Evolutionary conservation across 2,797 vertebrate species (phyloP), one percentile per base, ranked within the genome.

Genomic region (Liparis tanakae): DNA sequence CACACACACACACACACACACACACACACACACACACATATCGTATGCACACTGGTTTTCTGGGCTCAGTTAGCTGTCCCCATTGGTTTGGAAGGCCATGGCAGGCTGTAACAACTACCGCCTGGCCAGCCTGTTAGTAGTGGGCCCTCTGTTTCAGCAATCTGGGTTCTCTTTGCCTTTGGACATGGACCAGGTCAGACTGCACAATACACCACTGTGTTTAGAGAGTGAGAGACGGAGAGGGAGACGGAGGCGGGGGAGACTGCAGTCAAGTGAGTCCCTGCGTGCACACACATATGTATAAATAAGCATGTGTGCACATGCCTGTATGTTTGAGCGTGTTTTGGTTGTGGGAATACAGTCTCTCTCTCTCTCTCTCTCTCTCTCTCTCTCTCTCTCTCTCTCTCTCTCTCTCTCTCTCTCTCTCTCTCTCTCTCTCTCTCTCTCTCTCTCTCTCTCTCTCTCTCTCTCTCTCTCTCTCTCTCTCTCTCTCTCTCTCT

Each of bases 171-270:
- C 88, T 92, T 90, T 89, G 90, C 85, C 78, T 85, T 89, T 93
- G 91, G 92, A 91, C 63, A 43, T 64, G 70, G 81, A 90, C 90
- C 92, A 93, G 88, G 81, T 83, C 82, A 67, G 74, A 54, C 82
- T 83, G 85, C 90, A 92, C 92, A 94, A 93, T 93, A 91, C 85
- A 78, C 83, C 81, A 88, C 89, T 93, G 91, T 92, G 89, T 89
- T 90, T 78, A 61, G 67, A 84, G 81, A 82, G 63, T 18, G 69
- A 55, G 10, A 51, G 55, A 81, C 79, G 81, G 59, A 14, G 57
- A 63, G 50, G 13, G 57, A 13, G 44, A 33, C 4, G 58, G 34
- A 51, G 10, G n/a, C 70, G 36, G 36, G 84, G 61, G 78, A 65
- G 88, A 75, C 72, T 79, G 66, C 58, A 70, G 67, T 61, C 78